Evolutionary conservation across 2,888 invertebrate species (phyloP).

Genomic region (Amorpha juglandis): DNA sequence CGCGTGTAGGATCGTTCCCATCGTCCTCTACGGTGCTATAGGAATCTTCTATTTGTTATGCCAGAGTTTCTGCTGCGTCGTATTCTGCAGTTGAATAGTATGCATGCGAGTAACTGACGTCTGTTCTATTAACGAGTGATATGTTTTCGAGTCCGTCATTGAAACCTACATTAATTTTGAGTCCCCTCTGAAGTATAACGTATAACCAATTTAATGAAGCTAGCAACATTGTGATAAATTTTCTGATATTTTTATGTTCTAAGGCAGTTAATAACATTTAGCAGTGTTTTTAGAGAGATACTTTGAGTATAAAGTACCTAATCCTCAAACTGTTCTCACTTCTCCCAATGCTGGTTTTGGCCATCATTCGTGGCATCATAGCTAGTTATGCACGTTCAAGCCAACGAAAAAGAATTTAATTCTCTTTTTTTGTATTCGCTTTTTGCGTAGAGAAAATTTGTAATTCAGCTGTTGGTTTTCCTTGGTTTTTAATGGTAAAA

Average conservation of each 20-base stretch:
- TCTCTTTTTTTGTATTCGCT: neutral
- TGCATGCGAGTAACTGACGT: neutral
- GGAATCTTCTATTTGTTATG: constrained; percentile 44
- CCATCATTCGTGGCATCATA: too few species aligned
- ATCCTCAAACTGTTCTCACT: too few species aligned
- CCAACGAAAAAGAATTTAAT: neutral
- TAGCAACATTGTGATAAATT: too few species aligned
- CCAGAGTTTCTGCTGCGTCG: constrained; percentile 45
- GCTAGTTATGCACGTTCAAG: too few species aligned
- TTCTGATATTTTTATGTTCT: too few species aligned
- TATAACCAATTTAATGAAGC: too few species aligned
- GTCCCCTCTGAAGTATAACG: neutral
- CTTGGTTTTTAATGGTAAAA: neutral
- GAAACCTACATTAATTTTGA: neutral
- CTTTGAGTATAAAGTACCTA: too few species aligned
- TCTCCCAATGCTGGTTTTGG: too few species aligned
- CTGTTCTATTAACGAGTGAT: neutral
- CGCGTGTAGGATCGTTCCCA: constrained; percentile 39
- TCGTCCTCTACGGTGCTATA: constrained; percentile 42
- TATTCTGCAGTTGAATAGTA: constrained; percentile 47
- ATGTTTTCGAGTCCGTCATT: neutral
- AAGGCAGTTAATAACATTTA: too few species aligned
- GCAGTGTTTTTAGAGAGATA: too few species aligned
- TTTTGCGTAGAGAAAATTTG: neutral
- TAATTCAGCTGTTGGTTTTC: constrained; percentile 6